Conservation (phyloP, 2,113 vertebrate species). For the Gavia stellata region DNA sequence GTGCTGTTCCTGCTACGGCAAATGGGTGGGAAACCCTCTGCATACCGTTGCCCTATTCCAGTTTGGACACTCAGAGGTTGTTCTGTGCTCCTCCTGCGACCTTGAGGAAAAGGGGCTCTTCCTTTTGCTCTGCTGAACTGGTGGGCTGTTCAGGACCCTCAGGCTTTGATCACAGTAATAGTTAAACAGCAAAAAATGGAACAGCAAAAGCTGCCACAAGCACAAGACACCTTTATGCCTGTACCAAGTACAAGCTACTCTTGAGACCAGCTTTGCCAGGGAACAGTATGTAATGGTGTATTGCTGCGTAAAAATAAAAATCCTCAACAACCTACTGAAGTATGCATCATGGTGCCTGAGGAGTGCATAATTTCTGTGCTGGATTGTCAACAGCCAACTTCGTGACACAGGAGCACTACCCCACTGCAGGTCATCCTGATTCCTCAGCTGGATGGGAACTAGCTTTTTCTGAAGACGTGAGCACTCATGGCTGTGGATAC, state of each 20-base stretch:
- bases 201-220: neutral
- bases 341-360: neutral
- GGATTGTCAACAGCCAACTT: neutral
- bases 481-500: neutral
- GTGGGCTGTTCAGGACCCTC: neutral
- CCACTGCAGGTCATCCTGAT: neutral
- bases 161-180: neutral
- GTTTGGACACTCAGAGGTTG: neutral
- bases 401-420: neutral
- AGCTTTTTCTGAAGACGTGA: neutral
- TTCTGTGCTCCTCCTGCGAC: neutral
- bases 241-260: neutral
- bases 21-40: neutral
- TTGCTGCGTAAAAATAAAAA: neutral
- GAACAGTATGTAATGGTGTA: neutral
- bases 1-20: neutral
- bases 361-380: neutral
- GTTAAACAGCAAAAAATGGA: neutral
- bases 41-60: neutral
- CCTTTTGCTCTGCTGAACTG: neutral
- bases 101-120: neutral
- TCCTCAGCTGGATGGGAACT: neutral
- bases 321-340: neutral
- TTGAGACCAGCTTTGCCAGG: neutral
- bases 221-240: neutral